Conservation (phyloP, 1,140 invertebrate species). For the Nebria ingens region DNA sequence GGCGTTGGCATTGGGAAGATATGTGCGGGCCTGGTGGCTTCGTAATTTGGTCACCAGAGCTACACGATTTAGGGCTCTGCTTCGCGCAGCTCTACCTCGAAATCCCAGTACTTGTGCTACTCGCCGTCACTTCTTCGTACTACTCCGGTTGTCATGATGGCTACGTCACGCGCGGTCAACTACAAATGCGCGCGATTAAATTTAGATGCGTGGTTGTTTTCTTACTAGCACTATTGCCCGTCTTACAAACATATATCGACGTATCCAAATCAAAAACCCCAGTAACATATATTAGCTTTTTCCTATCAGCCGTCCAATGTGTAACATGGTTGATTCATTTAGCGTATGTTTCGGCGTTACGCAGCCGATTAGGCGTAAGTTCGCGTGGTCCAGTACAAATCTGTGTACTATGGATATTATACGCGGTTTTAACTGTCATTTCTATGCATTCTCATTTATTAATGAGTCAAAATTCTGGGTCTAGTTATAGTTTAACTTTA, state of each 20-base stretch:
- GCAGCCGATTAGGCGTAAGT: conserved; percentile 49
- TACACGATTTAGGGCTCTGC: conserved; percentile 64
- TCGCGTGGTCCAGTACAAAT: conserved; percentile 59
- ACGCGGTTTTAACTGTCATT: conserved; percentile 49
- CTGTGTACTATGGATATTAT: conserved; percentile 51
- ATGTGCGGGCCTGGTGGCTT: conserved; percentile 58
- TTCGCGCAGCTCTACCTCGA: conserved; percentile 68
- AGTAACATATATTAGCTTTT: conserved; percentile 51
- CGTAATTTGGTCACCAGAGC: conserved; percentile 49
- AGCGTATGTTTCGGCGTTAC: conserved; percentile 57
- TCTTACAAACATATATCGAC: conserved; percentile 49
- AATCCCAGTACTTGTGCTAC: conserved; percentile 55
- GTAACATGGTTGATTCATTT: conserved; percentile 72
- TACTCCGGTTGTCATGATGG: conserved; percentile 55
- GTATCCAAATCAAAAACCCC: conserved; percentile 24
- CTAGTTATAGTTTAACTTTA: conserved; percentile 31
- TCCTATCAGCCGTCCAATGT: conserved; percentile 53
- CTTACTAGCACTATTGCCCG: conserved; percentile 49
- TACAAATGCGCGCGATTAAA: conserved; percentile 49
- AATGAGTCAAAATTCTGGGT: conserved; percentile 19
- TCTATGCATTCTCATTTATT: conserved; percentile 37
- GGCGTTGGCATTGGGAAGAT: conserved; percentile 58
- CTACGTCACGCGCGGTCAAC: conserved; percentile 42
- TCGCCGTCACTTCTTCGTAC: conserved; percentile 64
- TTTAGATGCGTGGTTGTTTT: conserved; percentile 49